Percentiles rank a stretch among this genome's conserved stretches.
Evolutionary conservation across 2,113 vertebrate species (phyloP).

Genomic region (Rutilus rutilus): DNA sequence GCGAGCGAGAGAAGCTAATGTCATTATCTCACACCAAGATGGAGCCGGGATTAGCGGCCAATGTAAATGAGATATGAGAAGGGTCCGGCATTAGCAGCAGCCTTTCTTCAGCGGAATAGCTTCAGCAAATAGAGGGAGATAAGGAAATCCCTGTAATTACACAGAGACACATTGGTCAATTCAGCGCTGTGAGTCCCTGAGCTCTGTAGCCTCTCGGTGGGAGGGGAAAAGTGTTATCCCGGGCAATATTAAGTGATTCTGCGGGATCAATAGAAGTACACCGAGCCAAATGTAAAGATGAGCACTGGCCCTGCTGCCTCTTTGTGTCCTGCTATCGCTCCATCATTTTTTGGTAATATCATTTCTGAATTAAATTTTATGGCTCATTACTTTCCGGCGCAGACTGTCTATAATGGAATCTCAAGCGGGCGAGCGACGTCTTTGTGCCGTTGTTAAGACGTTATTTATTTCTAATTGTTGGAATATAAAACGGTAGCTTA

Average conservation of each 20-base stretch:
- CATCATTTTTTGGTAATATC: slow-evolving; percentile 90
- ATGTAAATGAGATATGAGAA: slow-evolving; percentile 86
- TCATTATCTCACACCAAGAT: slow-evolving; percentile 81
- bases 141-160: slow-evolving; percentile 92
- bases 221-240: slow-evolving; percentile 71
- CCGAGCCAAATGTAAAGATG: slow-evolving; percentile 79
- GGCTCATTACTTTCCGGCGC: slow-evolving; percentile 91
- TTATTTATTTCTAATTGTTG: slow-evolving; percentile 93
- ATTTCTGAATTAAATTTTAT: slow-evolving; percentile 99
- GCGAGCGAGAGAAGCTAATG: slow-evolving; percentile 76
- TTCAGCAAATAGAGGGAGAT: slow-evolving; percentile 84
- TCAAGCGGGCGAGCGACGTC: slow-evolving; percentile 87
- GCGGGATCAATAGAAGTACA: slow-evolving; percentile 76
- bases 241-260: slow-evolving; percentile 77
- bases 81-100: slow-evolving; percentile 75
- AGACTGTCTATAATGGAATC: slow-evolving; percentile 91
- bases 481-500: slow-evolving; percentile 88
- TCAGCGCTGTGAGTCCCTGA: slow-evolving; percentile 82
- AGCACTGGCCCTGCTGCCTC: slow-evolving; percentile 75
- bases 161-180: slow-evolving; percentile 85
- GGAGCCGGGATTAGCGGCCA: slow-evolving; percentile 78
- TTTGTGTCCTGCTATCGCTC: slow-evolving; percentile 84
- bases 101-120: slow-evolving; percentile 78
- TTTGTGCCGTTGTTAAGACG: slow-evolving; percentile 87
- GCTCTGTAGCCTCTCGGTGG: slow-evolving; percentile 57